Evolutionary conservation across 2,113 vertebrate genomes (phyloP), one percentile per base, ranked within the genome.

Genomic region (Hippopotamus amphibius): DNA sequence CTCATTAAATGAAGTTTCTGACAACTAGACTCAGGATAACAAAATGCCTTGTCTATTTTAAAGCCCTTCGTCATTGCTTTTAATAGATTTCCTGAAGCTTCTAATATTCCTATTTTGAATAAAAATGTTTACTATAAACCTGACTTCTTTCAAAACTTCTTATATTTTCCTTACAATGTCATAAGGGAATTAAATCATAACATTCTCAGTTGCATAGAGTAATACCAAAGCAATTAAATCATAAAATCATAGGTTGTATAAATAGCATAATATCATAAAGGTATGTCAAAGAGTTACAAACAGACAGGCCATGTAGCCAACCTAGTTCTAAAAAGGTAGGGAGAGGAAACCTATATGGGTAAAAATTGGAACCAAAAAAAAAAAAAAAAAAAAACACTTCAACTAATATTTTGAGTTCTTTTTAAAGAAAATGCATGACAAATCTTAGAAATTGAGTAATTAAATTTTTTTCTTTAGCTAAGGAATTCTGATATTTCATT

Each of bases 21-120:
- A 81, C 28, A 48, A 55, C 16, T 19, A 10, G 2, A 72, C 68
- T 76, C 55, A 84, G 17, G 94, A 61, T 69, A 94, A 88, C 76
- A 46, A 82, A 95, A 93, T 8, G 6, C 41, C 88, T 66, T 43
- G 65, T 48, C 22, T 21, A 48, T 26, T 87, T 76, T 63, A 46
- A 93, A 92, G 33, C 0, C 3, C 46, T 48, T 9, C 13, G 93
- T 74, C 77, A 97, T 83, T 96, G 69, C 48, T 97, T 93, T 83
- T 85, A 90, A 95, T 72, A 72, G 0, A 86, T 76, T 93, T 97
- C 77, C 92, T 97, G 50, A 95, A 91, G 82, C 6, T 96, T 71
- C 88, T 97, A 96, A 97, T 95, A 95, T 77, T 65, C 26, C 3
- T 3, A 43, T 48, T 93, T 76, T 77, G 59, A 61, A 28, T 33